phyloP scores from a whole-genome alignment of 2,888 invertebrate genomes.

The Ophonus ardosiacus region DNA sequence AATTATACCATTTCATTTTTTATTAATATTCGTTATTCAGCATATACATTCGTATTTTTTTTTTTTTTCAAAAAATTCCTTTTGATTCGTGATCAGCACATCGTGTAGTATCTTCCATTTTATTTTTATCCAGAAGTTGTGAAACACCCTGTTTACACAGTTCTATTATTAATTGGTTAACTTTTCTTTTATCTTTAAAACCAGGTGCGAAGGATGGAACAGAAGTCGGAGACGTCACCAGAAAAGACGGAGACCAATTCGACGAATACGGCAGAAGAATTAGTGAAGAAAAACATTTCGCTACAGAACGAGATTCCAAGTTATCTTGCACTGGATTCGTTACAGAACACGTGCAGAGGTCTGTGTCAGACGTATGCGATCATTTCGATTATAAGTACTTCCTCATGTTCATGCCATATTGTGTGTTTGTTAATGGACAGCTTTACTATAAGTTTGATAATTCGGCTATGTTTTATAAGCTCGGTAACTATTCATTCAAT shows the following conservation, averaged over 20 bases:
- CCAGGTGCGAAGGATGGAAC: slow-evolving; percentile 15
- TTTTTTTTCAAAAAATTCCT: too few species aligned
- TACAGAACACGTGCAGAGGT: not conserved
- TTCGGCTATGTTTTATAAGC: slow-evolving; percentile 53
- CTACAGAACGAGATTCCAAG: not conserved
- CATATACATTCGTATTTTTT: too few species aligned
- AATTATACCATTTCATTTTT: too few species aligned
- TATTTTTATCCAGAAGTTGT: too few species aligned
- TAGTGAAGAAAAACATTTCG: not conserved
- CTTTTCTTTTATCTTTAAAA: too few species aligned
- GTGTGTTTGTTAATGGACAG: slow-evolving; percentile 72
- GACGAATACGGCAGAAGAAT: not conserved
- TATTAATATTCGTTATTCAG: too few species aligned
- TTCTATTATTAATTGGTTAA: too few species aligned
- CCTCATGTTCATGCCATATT: slow-evolving; percentile 71
- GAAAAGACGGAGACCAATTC: not conserved
- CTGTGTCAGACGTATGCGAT: not conserved
- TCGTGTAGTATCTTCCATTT: too few species aligned
- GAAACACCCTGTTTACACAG: too few species aligned
- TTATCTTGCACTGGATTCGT: not conserved
- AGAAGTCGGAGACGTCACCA: not conserved
- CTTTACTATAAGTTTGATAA: slow-evolving; percentile 72
- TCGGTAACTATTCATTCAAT: not conserved
- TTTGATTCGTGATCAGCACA: too few species aligned
- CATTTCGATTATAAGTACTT: slow-evolving; percentile 67